A percentile compares a stretch with the other conserved stretches of the same genome.
Conservation (phyloP, 2,888 invertebrate genomes). For the Caradrina kadenii region DNA sequence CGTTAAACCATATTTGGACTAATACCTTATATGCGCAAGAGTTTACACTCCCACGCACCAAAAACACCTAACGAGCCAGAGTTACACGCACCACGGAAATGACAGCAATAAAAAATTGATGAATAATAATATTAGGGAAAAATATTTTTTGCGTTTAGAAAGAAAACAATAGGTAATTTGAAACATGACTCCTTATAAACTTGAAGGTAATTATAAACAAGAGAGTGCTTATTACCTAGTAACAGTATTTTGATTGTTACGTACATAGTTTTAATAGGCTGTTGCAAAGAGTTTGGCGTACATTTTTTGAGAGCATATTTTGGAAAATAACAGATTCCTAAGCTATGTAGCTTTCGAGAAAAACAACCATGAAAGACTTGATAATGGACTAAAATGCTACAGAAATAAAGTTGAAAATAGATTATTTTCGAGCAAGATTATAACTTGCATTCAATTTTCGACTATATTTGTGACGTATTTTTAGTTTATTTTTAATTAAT, state of each 20-base stretch:
- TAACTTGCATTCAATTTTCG: too few species aligned
- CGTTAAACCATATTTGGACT: slow-evolving; percentile 45
- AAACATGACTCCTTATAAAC: slow-evolving; percentile 46
- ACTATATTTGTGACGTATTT: too few species aligned
- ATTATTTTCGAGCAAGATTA: too few species aligned
- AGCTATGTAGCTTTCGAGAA: background rate
- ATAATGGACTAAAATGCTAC: too few species aligned
- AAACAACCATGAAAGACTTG: background rate
- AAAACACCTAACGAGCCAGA: slow-evolving; percentile 43
- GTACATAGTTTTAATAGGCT: slow-evolving; percentile 27
- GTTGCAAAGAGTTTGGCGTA: background rate
- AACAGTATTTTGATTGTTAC: slow-evolving; percentile 44
- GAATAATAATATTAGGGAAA: slow-evolving; percentile 47
- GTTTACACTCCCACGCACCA: slow-evolving; percentile 58
- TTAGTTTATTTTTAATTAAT: too few species aligned
- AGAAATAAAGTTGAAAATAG: too few species aligned
- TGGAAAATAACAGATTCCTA: too few species aligned
- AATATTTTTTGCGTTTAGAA: slow-evolving; percentile 47
- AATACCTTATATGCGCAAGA: slow-evolving; percentile 21
- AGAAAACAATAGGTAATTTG: slow-evolving; percentile 72
- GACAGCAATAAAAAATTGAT: slow-evolving; percentile 64
- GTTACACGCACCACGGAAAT: slow-evolving; percentile 51
- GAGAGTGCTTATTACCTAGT: slow-evolving; percentile 25
- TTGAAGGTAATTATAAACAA: slow-evolving; percentile 54
- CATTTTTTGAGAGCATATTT: background rate